Conservation (phyloP, 1,140 invertebrate species). For the Philopotamus ludificatus region DNA sequence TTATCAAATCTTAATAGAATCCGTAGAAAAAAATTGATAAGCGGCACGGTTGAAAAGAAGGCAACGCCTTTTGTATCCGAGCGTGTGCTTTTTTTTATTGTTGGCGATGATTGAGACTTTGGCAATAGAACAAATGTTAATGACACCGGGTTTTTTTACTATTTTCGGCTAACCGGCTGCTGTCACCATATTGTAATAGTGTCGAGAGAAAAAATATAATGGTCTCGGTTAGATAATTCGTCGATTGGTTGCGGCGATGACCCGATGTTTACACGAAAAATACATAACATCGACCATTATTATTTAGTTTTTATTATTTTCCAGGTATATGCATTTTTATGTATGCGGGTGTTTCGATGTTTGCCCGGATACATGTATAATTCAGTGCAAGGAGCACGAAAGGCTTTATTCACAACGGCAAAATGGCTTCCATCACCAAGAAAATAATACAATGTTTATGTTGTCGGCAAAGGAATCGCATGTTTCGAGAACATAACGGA, state of each 20-base stretch:
- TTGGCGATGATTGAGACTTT: constrained; percentile 18
- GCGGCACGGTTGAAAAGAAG: no score
- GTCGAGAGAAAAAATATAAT: constrained; percentile 33
- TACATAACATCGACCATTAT: no score
- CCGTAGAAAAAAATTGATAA: background rate
- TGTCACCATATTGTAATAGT: constrained; percentile 22
- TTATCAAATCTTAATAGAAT: background rate
- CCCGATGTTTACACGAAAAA: constrained; percentile 13
- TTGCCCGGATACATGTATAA: no score
- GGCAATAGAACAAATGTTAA: background rate
- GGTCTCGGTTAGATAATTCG: constrained; percentile 40
- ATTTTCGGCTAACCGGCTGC: constrained; percentile 14
- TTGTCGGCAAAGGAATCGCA: constrained; percentile 36
- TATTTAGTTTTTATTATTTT: no score
- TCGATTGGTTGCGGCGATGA: constrained; percentile 40
- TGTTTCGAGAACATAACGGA: constrained; percentile 36
- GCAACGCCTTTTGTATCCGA: background rate
- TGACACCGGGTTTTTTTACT: background rate
- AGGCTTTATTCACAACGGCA: constrained; percentile 29
- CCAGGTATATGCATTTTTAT: no score
- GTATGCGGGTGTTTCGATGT: no score
- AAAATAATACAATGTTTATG: constrained; percentile 40
- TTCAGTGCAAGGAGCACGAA: constrained; percentile 17
- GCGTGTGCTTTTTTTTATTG: constrained; percentile 12
- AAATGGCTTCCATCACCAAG: constrained; percentile 39